Evolutionary conservation across 2,113 vertebrate species (phyloP).

Genomic region (Sminthopsis crassicaudata): DNA sequence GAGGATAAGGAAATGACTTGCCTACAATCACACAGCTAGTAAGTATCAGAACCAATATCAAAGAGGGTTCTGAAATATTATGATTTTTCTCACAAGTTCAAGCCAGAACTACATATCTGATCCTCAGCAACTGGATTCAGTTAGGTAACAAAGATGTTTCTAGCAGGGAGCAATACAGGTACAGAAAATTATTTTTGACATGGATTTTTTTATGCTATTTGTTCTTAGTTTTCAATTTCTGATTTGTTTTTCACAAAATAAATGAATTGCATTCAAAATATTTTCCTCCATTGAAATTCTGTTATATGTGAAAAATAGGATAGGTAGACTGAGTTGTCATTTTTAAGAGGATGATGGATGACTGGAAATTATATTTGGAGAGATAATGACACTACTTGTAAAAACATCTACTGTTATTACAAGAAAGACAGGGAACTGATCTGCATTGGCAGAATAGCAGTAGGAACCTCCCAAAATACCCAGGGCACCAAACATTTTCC

Average conservation of each 20-base stretch:
- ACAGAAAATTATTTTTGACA: not conserved
- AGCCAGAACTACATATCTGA: not conserved
- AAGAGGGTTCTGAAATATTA: not conserved
- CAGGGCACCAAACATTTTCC: not conserved
- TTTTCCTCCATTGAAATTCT: slow-evolving; percentile 10
- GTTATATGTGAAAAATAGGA: not conserved
- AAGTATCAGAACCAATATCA: not conserved
- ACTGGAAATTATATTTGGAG: not conserved
- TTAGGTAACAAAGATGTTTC: not conserved
- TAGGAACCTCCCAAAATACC: not conserved
- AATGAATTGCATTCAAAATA: not conserved
- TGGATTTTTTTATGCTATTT: not conserved
- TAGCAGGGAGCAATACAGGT: not conserved
- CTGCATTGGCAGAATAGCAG: not conserved
- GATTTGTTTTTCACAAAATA: slow-evolving; percentile 7
- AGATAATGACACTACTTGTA: not conserved
- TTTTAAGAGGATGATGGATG: not conserved
- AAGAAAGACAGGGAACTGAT: not conserved
- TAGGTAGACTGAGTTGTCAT: not conserved
- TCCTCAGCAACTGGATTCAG: not conserved
- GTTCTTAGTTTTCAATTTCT: not conserved
- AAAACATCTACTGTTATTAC: not conserved
- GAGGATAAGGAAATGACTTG: not conserved
- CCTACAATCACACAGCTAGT: not conserved
- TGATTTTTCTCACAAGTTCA: not conserved